A percentile compares a stretch with the other conserved stretches of the same genome.
Evolutionary conservation across 2,888 invertebrate species (phyloP).

Genomic region (Eueremaeus valkanovi): DNA sequence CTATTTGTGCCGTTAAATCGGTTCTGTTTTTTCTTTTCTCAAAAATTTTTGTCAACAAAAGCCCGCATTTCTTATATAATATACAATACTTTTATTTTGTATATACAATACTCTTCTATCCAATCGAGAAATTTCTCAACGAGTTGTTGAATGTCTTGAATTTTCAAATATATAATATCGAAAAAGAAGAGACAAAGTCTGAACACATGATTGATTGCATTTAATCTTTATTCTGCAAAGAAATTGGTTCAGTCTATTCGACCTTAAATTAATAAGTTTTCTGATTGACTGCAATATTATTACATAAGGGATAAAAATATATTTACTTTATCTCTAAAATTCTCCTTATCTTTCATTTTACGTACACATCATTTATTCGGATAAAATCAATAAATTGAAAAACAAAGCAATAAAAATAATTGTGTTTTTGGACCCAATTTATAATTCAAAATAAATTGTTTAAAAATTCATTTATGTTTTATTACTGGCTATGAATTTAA

Average conservation of each 20-base stretch:
- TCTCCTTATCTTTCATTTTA: neutral
- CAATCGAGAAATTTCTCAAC: neutral
- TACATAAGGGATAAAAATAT: neutral
- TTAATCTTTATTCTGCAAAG: neutral
- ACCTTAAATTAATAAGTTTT: neutral
- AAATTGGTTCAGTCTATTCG: neutral
- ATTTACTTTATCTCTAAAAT: neutral
- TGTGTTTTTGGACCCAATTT: too few species aligned
- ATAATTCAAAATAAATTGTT: too few species aligned
- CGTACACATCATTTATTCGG: neutral
- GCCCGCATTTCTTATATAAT: neutral
- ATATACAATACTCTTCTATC: neutral
- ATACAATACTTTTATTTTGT: neutral
- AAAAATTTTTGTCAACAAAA: neutral
- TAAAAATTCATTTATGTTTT: too few species aligned
- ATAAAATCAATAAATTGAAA: neutral
- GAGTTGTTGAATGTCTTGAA: neutral
- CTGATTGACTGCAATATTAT: neutral
- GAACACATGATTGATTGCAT: neutral
- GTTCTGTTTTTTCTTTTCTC: neutral
- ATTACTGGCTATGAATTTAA: too few species aligned
- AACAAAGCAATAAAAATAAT: neutral
- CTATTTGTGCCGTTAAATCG: neutral
- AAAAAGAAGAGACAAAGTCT: neutral
- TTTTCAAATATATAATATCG: neutral